Base-by-base conservation (phyloP, 2,888 invertebrate genomes). In the Synergus japonicus region DNA sequence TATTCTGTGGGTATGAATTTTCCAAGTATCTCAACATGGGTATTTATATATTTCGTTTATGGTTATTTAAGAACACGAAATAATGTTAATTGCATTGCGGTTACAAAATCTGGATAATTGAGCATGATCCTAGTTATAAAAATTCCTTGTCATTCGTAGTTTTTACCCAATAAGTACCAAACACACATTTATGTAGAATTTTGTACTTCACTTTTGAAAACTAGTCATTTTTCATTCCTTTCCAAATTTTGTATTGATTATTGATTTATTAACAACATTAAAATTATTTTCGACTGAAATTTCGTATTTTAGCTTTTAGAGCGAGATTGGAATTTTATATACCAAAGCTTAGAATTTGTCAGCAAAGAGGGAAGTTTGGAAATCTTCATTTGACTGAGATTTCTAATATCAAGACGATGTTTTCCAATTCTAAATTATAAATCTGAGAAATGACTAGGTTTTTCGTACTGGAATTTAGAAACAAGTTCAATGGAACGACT, bases 21-120 rank as follows among this genome's bases (percentile, higher is more conserved):
- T 73, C 22, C n/a, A 37, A 54, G 8, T 66, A 8, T 29, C 15
- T 60, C n/a, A 8, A 10, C 54, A 54, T 54, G 29, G n/a, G 18
- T 18, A 44, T 73, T 73, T 73, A 73, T n/a, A 37, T 54, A 73
- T 54, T 9, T 54, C 29, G 22, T 60, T 60, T 60, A 22, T 60
- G 18, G 12, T 60, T 60, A 60, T 22, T 22, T 1, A 12, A 22
- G 22, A 60, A 22, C 37, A 37, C 46, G 12, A 37, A 37, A 37
- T 37, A 67, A 9, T 73, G n/a, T 8, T 54, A n/a, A 44, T 22
- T 37, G 9, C 37, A 29, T 37, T 73, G n/a, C 9, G n/a, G 10
- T 3, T n/a, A 49, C 15, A 69, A 73, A 22, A 5, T 54, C 29
- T 29, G n/a, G 9, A 54, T 37, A 54, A 54, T 37, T 22, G 4